Percentiles rank a stretch among this genome's conserved stretches.
Conservation (phyloP, 2,888 invertebrate species). For the Rhagonycha lutea region DNA sequence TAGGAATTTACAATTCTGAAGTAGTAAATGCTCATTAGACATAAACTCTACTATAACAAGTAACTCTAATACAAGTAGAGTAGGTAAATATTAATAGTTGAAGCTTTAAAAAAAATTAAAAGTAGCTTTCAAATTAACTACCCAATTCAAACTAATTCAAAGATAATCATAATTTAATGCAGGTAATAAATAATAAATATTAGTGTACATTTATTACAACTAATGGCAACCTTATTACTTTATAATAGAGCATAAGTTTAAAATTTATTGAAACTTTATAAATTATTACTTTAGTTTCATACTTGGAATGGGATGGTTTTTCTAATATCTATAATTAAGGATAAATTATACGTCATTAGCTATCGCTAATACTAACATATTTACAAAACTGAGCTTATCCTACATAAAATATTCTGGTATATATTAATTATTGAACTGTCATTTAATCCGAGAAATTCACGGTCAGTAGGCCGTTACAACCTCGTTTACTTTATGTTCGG, state of each 20-base stretch:
- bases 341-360: background rate
- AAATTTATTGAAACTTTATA: background rate
- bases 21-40: too few relatives aligned
- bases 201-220: background rate
- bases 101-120: too few relatives aligned
- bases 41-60: too few relatives aligned
- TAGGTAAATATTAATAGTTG: too few relatives aligned
- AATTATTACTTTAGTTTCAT: background rate
- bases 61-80: too few relatives aligned
- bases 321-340: background rate
- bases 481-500: slow-evolving; percentile 20
- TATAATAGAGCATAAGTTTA: background rate
- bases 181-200: background rate
- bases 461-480: slow-evolving; percentile 29
- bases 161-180: background rate
- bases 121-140: too few relatives aligned
- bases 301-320: background rate
- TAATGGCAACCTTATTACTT: background rate
- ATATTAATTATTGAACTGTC: slow-evolving; percentile 15
- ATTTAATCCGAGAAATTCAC: slow-evolving; percentile 21
- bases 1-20: too few relatives aligned
- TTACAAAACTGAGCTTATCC: background rate
- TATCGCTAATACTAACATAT: background rate
- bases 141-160: background rate
- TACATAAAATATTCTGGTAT: background rate